Percentiles rank a stretch among this genome's conserved stretches.
Evolutionary conservation across 2,888 invertebrate genomes (phyloP).

Genomic region (Aspidiotus destructor): DNA sequence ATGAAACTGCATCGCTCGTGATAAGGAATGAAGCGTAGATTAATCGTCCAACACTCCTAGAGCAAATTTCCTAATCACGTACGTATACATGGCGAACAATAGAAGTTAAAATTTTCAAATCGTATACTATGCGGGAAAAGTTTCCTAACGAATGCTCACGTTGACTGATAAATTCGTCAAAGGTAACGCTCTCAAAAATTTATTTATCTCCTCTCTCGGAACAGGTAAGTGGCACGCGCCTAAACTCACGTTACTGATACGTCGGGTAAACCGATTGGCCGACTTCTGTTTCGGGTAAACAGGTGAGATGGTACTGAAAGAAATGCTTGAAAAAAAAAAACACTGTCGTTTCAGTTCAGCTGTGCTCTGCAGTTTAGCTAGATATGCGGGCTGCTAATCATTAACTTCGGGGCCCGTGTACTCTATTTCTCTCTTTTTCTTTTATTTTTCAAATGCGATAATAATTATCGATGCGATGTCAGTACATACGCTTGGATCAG

Average conservation of each 20-base stretch:
- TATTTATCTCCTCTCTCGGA: not conserved
- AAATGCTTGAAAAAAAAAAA: slow-evolving; percentile 22
- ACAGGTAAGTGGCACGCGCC: slow-evolving; percentile 26
- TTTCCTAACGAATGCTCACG: slow-evolving; percentile 10
- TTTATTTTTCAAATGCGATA: slow-evolving; percentile 18
- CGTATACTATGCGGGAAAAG: slow-evolving; percentile 12
- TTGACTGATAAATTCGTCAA: too few species aligned
- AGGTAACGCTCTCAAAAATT: slow-evolving; percentile 6
- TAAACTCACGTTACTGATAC: slow-evolving; percentile 16
- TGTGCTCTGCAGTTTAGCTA: slow-evolving; percentile 16
- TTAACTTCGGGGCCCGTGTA: slow-evolving; percentile 25
- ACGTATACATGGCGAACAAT: too few species aligned
- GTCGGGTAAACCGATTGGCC: slow-evolving; percentile 23
- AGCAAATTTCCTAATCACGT: too few species aligned
- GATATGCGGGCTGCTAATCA: slow-evolving; percentile 27
- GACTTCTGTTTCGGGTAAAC: slow-evolving; percentile 22
- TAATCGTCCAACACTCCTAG: too few species aligned
- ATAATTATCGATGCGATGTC: slow-evolving; percentile 21
- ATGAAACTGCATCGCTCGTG: too few species aligned
- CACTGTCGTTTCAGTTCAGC: slow-evolving; percentile 24
- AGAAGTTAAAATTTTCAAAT: too few species aligned
- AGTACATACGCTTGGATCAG: too few species aligned
- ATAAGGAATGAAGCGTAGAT: too few species aligned
- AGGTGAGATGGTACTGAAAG: slow-evolving; percentile 23
- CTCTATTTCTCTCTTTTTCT: slow-evolving; percentile 15